These are phyloP conservation scores for Rattus rattus DNA, from an alignment of 2,113 vertebrate genomes.

Conservation along the genomic window DNA sequence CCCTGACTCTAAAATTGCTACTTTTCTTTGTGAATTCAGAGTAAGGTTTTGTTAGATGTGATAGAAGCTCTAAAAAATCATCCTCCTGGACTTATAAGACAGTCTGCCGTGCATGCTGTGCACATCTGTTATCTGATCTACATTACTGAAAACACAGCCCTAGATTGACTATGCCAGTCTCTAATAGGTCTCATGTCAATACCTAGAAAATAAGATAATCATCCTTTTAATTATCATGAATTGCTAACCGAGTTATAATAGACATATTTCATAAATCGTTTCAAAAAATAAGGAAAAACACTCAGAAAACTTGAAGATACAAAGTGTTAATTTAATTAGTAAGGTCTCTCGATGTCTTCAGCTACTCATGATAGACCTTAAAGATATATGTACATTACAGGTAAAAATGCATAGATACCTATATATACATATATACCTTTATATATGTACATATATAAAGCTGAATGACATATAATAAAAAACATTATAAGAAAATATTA, in stretches of 20 bases:
- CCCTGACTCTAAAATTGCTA: neutral
- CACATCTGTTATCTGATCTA: neutral
- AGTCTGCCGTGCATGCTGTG: neutral
- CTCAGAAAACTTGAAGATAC: neutral
- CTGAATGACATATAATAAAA: neutral
- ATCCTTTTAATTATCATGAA: neutral
- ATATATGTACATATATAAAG: neutral
- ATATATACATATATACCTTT: no score
- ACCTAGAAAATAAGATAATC: neutral
- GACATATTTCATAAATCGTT: neutral
- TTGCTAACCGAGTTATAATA: neutral
- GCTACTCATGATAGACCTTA: neutral
- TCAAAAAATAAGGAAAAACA: neutral
- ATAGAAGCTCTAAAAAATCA: neutral
- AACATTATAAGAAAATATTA: neutral
- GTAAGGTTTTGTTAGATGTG: constrained; percentile 2
- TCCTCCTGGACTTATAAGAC: neutral
- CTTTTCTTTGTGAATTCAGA: neutral
- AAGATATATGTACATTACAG: neutral
- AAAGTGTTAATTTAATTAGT: constrained; percentile 22
- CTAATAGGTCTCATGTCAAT: neutral
- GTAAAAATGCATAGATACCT: neutral
- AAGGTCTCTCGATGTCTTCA: neutral
- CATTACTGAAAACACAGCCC: neutral
- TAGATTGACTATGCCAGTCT: neutral